Percentiles rank a stretch among this genome's conserved stretches.
Evolutionary conservation across 2,113 vertebrate species (phyloP).

Genomic region (Solea senegalensis): DNA sequence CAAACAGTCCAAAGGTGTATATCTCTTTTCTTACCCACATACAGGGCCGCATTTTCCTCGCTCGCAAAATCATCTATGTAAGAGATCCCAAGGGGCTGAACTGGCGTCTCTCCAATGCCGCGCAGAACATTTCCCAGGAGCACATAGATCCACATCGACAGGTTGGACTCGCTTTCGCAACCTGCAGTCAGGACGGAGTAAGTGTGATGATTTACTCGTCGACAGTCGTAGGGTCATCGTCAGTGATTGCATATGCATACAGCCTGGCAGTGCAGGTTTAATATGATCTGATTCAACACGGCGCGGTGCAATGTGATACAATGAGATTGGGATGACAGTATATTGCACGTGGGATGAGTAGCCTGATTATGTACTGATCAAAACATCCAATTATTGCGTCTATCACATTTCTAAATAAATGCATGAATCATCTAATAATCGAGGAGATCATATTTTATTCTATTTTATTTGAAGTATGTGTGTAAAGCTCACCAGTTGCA

Average conservation of each 20-base stretch:
- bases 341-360: no score
- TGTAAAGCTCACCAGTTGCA: constrained; percentile 59
- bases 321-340: no score
- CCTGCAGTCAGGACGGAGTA: constrained; percentile 61
- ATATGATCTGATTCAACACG: no score
- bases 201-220: background rate
- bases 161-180: constrained; percentile 84
- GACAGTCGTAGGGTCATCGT: background rate
- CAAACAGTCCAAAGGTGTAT: background rate
- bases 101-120: constrained; percentile 92
- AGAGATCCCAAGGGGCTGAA: constrained; percentile 90
- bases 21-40: constrained; percentile 84
- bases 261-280: no score
- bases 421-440: no score
- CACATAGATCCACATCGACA: constrained; percentile 90
- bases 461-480: background rate
- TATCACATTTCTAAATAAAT: no score
- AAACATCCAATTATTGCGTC: no score
- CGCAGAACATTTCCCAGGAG: constrained; percentile 89
- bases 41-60: constrained; percentile 91
- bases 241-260: no score
- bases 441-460: background rate
- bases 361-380: no score
- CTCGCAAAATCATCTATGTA: constrained; percentile 93
- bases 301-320: no score